These are phyloP conservation scores for Microdon myrmicae DNA, from an alignment of 2,888 invertebrate species.

Conservation along the genomic window DNA sequence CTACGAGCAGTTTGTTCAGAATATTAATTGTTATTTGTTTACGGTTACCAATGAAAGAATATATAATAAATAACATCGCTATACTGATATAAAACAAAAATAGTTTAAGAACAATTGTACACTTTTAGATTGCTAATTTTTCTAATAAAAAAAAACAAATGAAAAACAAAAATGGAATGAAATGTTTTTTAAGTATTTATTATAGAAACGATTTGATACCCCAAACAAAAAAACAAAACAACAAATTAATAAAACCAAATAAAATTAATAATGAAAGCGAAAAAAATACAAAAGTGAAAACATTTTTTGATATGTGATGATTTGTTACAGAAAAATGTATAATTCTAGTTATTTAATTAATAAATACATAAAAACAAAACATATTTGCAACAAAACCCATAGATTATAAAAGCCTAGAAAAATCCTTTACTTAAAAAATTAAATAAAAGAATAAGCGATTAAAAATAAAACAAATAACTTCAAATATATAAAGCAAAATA, in stretches of 20 bases:
- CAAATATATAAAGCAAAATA: constrained; percentile 7
- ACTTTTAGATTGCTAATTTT: constrained; percentile 43
- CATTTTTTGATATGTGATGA: constrained; percentile 59
- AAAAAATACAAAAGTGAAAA: constrained; percentile 15
- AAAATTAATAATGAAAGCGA: not conserved
- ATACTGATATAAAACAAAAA: constrained; percentile 31
- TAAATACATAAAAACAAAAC: constrained; percentile 27
- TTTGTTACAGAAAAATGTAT: constrained; percentile 56
- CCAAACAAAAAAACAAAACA: constrained; percentile 16
- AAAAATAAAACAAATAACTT: constrained; percentile 39
- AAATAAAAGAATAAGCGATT: constrained; percentile 32
- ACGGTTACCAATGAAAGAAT: constrained; percentile 30
- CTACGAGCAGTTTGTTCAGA: constrained; percentile 38
- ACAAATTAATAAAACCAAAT: constrained; percentile 8
- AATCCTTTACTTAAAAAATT: constrained; percentile 46
- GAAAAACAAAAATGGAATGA: constrained; percentile 16
- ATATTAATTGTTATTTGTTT: constrained; percentile 29
- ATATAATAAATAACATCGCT: constrained; percentile 15
- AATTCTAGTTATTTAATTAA: constrained; percentile 45
- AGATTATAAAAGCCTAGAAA: constrained; percentile 42
- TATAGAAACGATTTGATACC: constrained; percentile 44
- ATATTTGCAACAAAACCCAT: constrained; percentile 36
- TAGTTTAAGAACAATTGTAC: constrained; percentile 38
- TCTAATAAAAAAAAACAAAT: constrained; percentile 25
- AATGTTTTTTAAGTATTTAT: constrained; percentile 27